Evolutionary conservation across 2,797 vertebrate genomes (phyloP), one percentile per base, ranked within the genome.

Genomic region (Lepilemur septentrionalis): DNA sequence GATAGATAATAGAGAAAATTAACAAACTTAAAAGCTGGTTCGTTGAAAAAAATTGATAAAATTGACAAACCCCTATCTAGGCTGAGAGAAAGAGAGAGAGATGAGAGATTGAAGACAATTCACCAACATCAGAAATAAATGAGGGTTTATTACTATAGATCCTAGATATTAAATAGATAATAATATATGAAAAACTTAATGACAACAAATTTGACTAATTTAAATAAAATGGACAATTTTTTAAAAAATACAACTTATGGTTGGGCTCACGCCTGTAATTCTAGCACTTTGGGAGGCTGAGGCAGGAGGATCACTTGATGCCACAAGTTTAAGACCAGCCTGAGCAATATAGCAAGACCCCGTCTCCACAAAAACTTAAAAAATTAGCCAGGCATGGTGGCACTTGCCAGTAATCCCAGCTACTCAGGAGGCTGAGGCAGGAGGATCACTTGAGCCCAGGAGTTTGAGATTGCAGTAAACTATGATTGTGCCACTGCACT

Each of bases 41-140:
- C 84, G 90, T 50, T 87, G 59, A 50, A 95, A 89, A 63, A 90
- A 22, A 50, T 92, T 50, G 87, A 82, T 89, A 83, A 55, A 94
- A 93, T 83, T 13, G 72, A 88, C 86, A 91, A 87, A 79, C 1
- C 41, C 41, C 55, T 76, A 52, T 67, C 63, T 81, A 93, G 73
- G 80, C 38, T 35, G 7, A n/a, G n/a, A 28, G 41, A 73, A 30
- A 46, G 2, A 48, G 38, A 55, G 70, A 69, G 41, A 52, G 28
- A 43, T 12, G 17, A 82, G 35, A 50, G 38, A 90, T 9, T 69
- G 78, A 91, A 84, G 25, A 17, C 30, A 82, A 63, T 90, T 86
- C 23, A 43, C 46, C 46, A 82, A 79, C n/a, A 80, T 79, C 52
- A 72, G 38, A 59, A 89, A 57, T 52, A 61, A 70, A 78, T 78